phyloP scores from a whole-genome alignment of 2,888 invertebrate genomes.

The Phaonia tiefii region DNA sequence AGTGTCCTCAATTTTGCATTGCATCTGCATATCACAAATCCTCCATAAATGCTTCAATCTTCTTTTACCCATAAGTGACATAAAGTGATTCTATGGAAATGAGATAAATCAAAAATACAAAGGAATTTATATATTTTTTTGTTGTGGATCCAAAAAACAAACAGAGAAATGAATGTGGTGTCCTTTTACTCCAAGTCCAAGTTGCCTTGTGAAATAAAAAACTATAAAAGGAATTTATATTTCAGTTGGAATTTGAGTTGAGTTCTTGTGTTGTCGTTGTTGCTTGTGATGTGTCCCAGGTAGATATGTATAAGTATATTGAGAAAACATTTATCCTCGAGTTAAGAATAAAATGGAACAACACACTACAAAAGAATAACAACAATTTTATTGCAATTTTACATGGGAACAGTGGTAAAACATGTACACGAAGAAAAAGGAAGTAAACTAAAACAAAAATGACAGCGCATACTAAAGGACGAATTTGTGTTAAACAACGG shows the following conservation, averaged over 20 bases:
- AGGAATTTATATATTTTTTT: conserved; percentile 7
- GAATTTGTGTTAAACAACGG: too few species aligned
- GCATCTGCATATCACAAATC: too few species aligned
- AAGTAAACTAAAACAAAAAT: too few species aligned
- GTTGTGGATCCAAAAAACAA: neutral
- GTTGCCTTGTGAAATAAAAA: conserved; percentile 8
- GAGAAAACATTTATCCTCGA: conserved; percentile 32
- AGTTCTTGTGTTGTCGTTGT: neutral
- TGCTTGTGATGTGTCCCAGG: conserved; percentile 12
- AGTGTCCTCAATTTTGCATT: too few species aligned
- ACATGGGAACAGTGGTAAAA: conserved; percentile 22
- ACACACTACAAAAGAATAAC: conserved; percentile 14
- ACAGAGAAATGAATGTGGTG: too few species aligned
- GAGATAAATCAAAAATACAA: neutral
- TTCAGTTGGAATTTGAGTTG: conserved; percentile 24
- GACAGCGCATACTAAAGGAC: neutral
- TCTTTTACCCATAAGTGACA: conserved; percentile 3
- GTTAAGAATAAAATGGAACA: conserved; percentile 5
- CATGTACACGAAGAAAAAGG: neutral
- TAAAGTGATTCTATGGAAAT: neutral
- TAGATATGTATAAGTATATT: too few species aligned
- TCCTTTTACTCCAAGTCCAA: neutral
- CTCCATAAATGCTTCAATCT: too few species aligned
- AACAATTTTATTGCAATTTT: neutral
- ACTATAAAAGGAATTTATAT: conserved; percentile 26